phyloP scores from a whole-genome alignment of 2,888 invertebrate species.

The Argyra leucocephala region DNA sequence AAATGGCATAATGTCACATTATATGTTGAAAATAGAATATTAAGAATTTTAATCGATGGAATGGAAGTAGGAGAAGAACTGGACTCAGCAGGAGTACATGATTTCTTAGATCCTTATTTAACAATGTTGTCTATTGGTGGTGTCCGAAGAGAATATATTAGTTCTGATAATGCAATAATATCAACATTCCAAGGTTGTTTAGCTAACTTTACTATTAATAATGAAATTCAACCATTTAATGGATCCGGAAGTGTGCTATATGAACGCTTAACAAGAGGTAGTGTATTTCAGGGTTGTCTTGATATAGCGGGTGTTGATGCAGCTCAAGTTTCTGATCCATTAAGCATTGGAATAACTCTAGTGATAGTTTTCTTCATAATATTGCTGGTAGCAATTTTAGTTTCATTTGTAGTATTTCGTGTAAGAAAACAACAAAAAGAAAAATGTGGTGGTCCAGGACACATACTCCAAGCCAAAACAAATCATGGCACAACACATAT shows the following conservation, averaged over 20 bases:
- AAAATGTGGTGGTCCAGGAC: slow-evolving; percentile 59
- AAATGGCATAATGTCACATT: slow-evolving; percentile 83
- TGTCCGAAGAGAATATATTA: slow-evolving; percentile 52
- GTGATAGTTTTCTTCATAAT: slow-evolving; percentile 91
- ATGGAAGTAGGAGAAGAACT: slow-evolving; percentile 70
- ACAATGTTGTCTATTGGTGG: slow-evolving; percentile 74
- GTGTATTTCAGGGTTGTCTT: slow-evolving; percentile 64
- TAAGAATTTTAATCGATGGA: slow-evolving; percentile 64
- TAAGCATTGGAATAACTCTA: slow-evolving; percentile 85
- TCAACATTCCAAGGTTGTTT: slow-evolving; percentile 80
- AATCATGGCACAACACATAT: slow-evolving; percentile 58
- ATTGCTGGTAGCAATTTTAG: slow-evolving; percentile 75
- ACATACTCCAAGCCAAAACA: slow-evolving; percentile 69
- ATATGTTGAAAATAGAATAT: slow-evolving; percentile 57
- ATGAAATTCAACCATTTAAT: slow-evolving; percentile 80
- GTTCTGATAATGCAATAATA: slow-evolving; percentile 44
- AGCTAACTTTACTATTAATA: slow-evolving; percentile 79
- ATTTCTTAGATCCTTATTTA: slow-evolving; percentile 84
- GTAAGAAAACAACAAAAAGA: slow-evolving; percentile 79
- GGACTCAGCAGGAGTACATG: slow-evolving; percentile 77
- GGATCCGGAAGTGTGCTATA: slow-evolving; percentile 76
- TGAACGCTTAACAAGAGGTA: slow-evolving; percentile 60
- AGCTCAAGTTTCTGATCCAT: slow-evolving; percentile 70
- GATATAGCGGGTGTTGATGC: slow-evolving; percentile 66
- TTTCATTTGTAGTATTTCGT: slow-evolving; percentile 86